phyloP scores from a whole-genome alignment of 2,113 vertebrate genomes.

The Grantiella picta region DNA sequence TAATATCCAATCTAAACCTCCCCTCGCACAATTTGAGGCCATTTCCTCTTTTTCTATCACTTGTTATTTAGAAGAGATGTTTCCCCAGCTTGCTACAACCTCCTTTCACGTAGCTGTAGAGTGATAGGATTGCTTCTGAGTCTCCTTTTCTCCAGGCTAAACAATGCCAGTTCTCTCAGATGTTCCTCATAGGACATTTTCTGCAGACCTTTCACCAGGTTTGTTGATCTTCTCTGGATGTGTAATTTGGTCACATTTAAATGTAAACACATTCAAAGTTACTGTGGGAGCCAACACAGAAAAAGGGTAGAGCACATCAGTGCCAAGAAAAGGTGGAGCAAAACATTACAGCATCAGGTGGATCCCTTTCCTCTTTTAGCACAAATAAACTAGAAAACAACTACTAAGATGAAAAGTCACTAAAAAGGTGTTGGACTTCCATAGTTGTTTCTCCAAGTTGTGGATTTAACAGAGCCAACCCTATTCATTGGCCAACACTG shows the following conservation, averaged over 20 bases:
- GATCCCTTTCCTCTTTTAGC: not conserved
- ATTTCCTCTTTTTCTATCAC: not conserved
- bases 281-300: not conserved
- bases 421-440: not conserved
- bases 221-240: not conserved
- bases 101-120: not conserved
- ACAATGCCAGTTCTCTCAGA: not conserved
- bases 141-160: not conserved
- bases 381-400: not conserved
- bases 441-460: not conserved
- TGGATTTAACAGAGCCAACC: accelerated
- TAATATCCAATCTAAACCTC: not conserved
- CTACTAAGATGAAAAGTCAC: not conserved
- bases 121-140: not conserved
- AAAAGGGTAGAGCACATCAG: not conserved
- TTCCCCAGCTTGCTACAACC: not conserved
- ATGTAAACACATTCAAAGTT: not conserved
- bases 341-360: not conserved
- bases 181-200: not conserved
- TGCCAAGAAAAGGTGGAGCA: not conserved
- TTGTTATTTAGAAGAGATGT: not conserved
- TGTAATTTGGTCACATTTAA: not conserved
- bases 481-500: not conserved
- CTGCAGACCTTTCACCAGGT: not conserved
- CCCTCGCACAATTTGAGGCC: not conserved